These are phyloP conservation scores for Rhopilema esculentum DNA, from an alignment of 30 jellyfish, hydroid and myxozoan genomes.

Conservation along the genomic window DNA sequence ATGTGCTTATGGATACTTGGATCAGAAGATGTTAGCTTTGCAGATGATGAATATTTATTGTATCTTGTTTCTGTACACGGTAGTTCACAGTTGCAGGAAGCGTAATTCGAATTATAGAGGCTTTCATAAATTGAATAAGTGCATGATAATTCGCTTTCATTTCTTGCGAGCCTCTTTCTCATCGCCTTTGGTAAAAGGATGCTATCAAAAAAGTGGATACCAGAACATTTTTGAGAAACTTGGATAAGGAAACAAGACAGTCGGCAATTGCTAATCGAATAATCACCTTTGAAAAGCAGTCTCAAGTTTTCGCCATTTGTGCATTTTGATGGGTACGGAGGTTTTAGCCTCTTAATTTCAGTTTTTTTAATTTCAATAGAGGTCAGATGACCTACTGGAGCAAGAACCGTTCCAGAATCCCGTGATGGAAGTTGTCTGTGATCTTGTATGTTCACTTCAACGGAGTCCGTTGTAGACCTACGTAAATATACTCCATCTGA, in stretches of 20 bases:
- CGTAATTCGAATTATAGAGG: neutral
- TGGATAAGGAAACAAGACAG: slow-evolving; percentile 18
- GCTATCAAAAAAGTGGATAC: neutral
- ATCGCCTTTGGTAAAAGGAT: slow-evolving; percentile 13
- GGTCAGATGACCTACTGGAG: slow-evolving; percentile 25
- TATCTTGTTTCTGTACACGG: no score
- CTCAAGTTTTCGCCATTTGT: slow-evolving; percentile 14
- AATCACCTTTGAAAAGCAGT: slow-evolving; percentile 35
- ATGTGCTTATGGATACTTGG: slow-evolving; percentile 23
- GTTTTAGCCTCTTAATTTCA: slow-evolving; percentile 9
- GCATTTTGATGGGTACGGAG: slow-evolving; percentile 57
- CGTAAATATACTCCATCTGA: neutral
- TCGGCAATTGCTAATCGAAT: slow-evolving; percentile 27
- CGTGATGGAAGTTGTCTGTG: slow-evolving; percentile 41
- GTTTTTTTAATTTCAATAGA: slow-evolving; percentile 8
- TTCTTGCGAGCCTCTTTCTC: neutral
- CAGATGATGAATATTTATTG: neutral
- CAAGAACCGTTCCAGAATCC: neutral
- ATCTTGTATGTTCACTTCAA: no score
- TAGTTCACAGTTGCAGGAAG: no score
- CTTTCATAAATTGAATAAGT: neutral
- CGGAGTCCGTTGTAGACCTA: no score
- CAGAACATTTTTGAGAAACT: slow-evolving; percentile 5
- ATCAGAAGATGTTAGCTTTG: slow-evolving; percentile 47
- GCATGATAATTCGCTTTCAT: slow-evolving; percentile 39